Base-by-base conservation (phyloP, 1,140 invertebrate genomes). In the Arion vulgaris region DNA sequence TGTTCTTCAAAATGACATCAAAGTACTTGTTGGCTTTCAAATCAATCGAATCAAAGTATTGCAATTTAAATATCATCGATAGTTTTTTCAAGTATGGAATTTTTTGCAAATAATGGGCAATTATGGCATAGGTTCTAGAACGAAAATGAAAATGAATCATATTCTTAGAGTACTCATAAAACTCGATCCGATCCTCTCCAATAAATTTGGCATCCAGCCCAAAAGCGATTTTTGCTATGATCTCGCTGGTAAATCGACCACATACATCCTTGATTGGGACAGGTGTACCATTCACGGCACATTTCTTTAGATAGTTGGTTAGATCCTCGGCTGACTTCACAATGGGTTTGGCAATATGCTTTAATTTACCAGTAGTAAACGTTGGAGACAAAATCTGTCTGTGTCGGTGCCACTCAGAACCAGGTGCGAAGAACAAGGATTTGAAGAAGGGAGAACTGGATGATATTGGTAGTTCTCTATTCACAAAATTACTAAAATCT, bases 161-260 rank as follows among this genome's bases (percentile, higher is more conserved):
- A 49, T 39, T 77, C 34, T 77, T 77, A 28, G 45, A 28, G 34
- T 77, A 77, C 9, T 77, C 28, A 39, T 41, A 51, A 34, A 77
- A 77, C 53, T 77, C 38, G 34, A 7, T 17, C 7, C 62, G 11
- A 32, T 11, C 23, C n/a, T 77, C 51, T 28, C 75, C 75, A 23
- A 77, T 53, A 39, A 28, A 57, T 13, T 77, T 39, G 15, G 75
- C 51, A 4, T 77, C 32, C 34, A 77, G 45, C 17, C 75, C 51
- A 39, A 77, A 77, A 19, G 45, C 75, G 2, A 51, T 77, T 38
- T 39, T 77, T 15, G 75, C 75, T 9, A 77, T 77, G 32, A 77
- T 62, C 17, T 51, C 75, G 32, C 38, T 57, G 28, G 45, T 57
- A 36, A n/a, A 77, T 36, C n/a, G 26, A 9, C 49, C 75, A 39